These are phyloP conservation scores for Hypercompe scribonia DNA, from an alignment of 2,888 invertebrate species.

Conservation along the genomic window DNA sequence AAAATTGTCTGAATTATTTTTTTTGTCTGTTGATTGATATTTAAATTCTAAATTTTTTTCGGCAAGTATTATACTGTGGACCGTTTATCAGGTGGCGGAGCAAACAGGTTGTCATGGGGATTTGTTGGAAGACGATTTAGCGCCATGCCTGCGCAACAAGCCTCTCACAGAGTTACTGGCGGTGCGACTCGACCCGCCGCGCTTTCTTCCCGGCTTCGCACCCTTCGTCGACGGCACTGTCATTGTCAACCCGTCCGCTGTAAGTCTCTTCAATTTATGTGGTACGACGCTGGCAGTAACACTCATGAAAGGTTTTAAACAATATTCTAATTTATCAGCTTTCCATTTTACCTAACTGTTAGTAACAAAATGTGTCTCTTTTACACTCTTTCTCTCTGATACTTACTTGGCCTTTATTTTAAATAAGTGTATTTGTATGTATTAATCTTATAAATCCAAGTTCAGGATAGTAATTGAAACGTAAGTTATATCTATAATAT, in stretches of 20 bases:
- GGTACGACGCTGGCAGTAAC: background rate
- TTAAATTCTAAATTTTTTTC: conserved; percentile 27
- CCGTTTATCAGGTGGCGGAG: conserved; percentile 88
- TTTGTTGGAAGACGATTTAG: conserved; percentile 92
- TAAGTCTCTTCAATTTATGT: conserved; percentile 63
- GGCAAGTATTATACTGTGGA: conserved; percentile 16
- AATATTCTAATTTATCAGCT: background rate
- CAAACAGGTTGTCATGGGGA: conserved; percentile 95
- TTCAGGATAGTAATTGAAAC: background rate
- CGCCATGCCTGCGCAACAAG: conserved; percentile 93
- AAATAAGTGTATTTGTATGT: background rate
- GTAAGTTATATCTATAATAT: background rate
- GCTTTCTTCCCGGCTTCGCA: conserved; percentile 96
- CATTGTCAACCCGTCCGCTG: conserved; percentile 89
- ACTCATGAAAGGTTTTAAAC: background rate
- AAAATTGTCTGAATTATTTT: conserved; percentile 26
- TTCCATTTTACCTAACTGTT: background rate
- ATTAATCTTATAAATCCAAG: background rate
- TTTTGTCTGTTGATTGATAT: conserved; percentile 30
- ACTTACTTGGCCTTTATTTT: too few species aligned
- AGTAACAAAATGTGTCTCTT: too few species aligned
- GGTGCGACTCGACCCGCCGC: conserved; percentile 92
- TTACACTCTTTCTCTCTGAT: too few species aligned
- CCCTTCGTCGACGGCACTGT: conserved; percentile 97
- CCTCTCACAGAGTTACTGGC: conserved; percentile 91